A percentile compares a stretch with the other conserved stretches of the same genome.
Evolutionary conservation across 2,888 invertebrate genomes (phyloP).

Genomic region (Cremastinae sp.): DNA sequence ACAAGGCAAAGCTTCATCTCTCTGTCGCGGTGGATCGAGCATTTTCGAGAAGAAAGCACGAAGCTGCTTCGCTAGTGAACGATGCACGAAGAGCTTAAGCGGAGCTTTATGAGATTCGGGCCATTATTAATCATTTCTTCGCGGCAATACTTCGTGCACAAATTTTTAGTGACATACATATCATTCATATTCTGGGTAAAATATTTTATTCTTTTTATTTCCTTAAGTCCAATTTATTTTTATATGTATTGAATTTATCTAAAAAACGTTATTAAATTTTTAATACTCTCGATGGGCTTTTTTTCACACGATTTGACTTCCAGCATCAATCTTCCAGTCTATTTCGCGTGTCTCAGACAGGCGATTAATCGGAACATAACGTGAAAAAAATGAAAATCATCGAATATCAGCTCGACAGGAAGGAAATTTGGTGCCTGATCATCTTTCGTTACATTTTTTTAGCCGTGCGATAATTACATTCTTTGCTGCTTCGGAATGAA

Average conservation of each 20-base stretch:
- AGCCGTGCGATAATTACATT: background rate
- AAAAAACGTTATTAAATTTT: too few relatives aligned
- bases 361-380: conserved; percentile 34
- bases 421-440: background rate
- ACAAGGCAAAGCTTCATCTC: conserved; percentile 33
- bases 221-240: too few relatives aligned
- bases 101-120: conserved; percentile 78
- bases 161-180: too few relatives aligned
- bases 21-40: conserved; percentile 11
- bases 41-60: too few relatives aligned
- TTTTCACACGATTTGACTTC: conserved; percentile 1
- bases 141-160: conserved; percentile 45
- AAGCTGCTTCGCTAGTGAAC: conserved; percentile 71
- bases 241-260: too few relatives aligned
- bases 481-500: conserved; percentile 14
- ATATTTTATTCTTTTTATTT: too few relatives aligned
- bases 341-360: conserved; percentile 6
- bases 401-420: background rate
- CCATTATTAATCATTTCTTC: conserved; percentile 78
- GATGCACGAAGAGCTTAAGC: conserved; percentile 74
- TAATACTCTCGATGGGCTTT: too few relatives aligned
- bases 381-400: conserved; percentile 29
- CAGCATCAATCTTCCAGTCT: conserved; percentile 6
- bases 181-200: too few relatives aligned
- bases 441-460: too few relatives aligned